Evolutionary conservation across 2,888 invertebrate species (phyloP).

Genomic region (Amphipoea lucens): DNA sequence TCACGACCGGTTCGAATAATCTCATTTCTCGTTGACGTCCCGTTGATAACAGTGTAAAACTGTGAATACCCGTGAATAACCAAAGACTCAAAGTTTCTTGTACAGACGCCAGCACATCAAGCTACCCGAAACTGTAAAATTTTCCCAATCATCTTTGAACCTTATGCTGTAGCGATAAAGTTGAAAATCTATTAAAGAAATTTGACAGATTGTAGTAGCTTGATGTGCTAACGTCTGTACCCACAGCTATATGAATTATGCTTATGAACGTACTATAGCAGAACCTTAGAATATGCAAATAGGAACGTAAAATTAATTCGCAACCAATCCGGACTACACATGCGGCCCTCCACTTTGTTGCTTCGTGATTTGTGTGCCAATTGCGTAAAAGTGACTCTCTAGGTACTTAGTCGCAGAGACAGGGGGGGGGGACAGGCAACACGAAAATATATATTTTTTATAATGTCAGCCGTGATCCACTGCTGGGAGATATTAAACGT

Average conservation of each 20-base stretch:
- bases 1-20: neutral
- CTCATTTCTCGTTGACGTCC: neutral
- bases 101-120: too few relatives aligned
- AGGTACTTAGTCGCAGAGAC: slow-evolving; percentile 61
- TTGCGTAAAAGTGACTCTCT: slow-evolving; percentile 76
- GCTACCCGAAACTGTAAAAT: too few relatives aligned
- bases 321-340: slow-evolving; percentile 57
- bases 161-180: too few relatives aligned
- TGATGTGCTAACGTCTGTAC: too few relatives aligned
- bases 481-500: slow-evolving; percentile 50
- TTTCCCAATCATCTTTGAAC: too few relatives aligned
- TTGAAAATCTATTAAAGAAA: too few relatives aligned
- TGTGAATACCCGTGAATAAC: neutral
- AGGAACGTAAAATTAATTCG: neutral
- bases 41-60: neutral
- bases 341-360: slow-evolving; percentile 64
- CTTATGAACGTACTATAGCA: neutral
- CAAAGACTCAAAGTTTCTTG: neutral
- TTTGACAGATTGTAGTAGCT: too few relatives aligned
- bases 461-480: slow-evolving; percentile 50
- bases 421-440: slow-evolving; percentile 32
- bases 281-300: neutral
- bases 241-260: neutral
- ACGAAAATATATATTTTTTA: slow-evolving; percentile 58
- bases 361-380: slow-evolving; percentile 79